Evolutionary conservation across 2,797 vertebrate species (phyloP).

Genomic region (Lindbergichthys nudifrons): DNA sequence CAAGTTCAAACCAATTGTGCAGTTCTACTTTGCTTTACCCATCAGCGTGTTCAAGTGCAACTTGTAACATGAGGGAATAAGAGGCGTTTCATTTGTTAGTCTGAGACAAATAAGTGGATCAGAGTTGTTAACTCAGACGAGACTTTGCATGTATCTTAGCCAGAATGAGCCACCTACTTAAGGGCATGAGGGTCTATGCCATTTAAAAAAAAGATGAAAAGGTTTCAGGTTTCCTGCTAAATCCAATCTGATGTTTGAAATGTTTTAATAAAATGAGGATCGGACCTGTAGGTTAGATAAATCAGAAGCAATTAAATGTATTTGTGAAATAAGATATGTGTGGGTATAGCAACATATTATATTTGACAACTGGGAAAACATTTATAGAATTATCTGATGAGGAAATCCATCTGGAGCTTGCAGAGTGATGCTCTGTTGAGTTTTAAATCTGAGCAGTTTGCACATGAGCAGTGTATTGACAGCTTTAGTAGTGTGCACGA

Average conservation of each 20-base stretch:
- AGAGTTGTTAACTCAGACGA: not conserved
- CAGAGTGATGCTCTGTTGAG: not conserved
- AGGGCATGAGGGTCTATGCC: not conserved
- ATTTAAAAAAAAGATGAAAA: not conserved
- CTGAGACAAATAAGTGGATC: conserved; percentile 7
- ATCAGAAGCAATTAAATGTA: not conserved
- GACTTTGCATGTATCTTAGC: not conserved
- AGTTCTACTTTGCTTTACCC: conserved; percentile 20
- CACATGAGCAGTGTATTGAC: not conserved
- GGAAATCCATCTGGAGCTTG: not conserved
- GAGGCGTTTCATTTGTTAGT: conserved; percentile 12
- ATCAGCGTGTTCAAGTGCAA: conserved; percentile 15
- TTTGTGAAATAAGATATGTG: conserved; percentile 6
- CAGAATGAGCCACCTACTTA: not conserved
- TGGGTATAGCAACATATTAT: not conserved
- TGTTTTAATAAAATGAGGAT: not conserved
- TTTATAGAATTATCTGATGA: not conserved
- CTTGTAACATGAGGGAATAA: not conserved
- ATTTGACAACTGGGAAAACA: conserved; percentile 1
- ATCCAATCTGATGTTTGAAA: not conserved
- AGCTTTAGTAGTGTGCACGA: conserved; percentile 4
- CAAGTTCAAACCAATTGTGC: conserved; percentile 18
- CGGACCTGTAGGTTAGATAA: not conserved
- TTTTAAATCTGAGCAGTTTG: not conserved
- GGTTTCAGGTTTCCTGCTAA: not conserved